Base-by-base conservation (phyloP, 2,888 invertebrate genomes). In the Patella depressa region DNA sequence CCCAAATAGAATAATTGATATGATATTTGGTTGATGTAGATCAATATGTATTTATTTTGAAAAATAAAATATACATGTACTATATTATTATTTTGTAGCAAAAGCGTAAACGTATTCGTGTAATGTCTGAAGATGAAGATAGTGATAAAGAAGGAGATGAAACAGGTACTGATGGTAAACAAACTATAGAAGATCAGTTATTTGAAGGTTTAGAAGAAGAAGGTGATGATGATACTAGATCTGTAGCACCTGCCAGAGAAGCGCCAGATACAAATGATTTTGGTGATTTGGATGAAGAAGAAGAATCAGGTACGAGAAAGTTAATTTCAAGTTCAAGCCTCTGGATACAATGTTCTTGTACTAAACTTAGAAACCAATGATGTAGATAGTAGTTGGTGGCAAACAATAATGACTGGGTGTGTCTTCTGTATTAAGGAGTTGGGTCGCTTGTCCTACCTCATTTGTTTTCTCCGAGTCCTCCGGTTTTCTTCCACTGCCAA, bases 281-380 rank as follows among this genome's bases (percentile, higher is more conserved):
- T 90, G 86, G 87, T 17, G 85, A 88, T 74, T 97, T 97, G 86
- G 96, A 95, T 85, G 96, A 96, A 88, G 96, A 95, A 72, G 94
- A 94, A 80, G 88, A 87, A 83, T 88, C 85, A 29, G 85, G 81
- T 81, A 70, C 3, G 19, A 17, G 72, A 45, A 45, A 45, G 9
- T 45, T 1, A 9, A 45, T 75, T 24, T 53, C 45, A 45, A 45
- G 45, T 24, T 53, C 45, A 45, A 45, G 45, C 45, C 45, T 45
- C 45, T 45, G 9, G 45, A 45, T 45, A 45, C 9, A 45, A 4
- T 9, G 4, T 9, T 45, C 7, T 34, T 45, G 9, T 45, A 7
- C 45, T 45, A 45, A 45, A 45, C 45, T 9, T 45, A 7, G 9
- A 45, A 45, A 45, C 7, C 7, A 7, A 45, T 45, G 7, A 45